phyloP scores from a whole-genome alignment of 1,140 invertebrate genomes.

The Dolichoris vasculosae region DNA sequence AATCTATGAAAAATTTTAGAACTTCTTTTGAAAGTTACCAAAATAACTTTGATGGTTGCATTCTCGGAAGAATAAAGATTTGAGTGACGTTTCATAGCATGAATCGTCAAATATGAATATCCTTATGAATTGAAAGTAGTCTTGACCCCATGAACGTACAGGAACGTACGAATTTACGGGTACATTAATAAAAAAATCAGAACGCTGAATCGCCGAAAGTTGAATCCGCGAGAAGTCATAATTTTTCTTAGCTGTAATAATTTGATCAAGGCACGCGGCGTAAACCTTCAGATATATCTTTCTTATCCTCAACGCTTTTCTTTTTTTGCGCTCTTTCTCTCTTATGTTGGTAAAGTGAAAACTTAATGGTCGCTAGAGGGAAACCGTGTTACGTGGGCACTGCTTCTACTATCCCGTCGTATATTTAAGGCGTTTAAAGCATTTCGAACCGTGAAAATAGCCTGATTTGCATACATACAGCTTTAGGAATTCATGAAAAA shows the following conservation, averaged over 20 bases:
- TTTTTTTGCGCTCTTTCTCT: slow-evolving; percentile 28
- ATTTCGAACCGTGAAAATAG: slow-evolving; percentile 71
- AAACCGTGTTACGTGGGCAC: slow-evolving; percentile 67
- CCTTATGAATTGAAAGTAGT: not conserved
- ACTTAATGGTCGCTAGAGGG: slow-evolving; percentile 66
- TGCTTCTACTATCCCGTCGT: slow-evolving; percentile 64
- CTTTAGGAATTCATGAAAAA: slow-evolving; percentile 71
- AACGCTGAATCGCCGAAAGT: slow-evolving; percentile 37
- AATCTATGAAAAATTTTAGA: no score
- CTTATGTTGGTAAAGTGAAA: slow-evolving; percentile 61
- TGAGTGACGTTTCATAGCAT: no score
- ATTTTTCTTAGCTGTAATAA: slow-evolving; percentile 47
- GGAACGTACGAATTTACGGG: not conserved
- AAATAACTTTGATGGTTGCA: not conserved
- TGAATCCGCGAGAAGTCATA: slow-evolving; percentile 39
- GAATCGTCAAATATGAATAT: not conserved
- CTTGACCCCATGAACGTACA: not conserved
- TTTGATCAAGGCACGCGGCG: slow-evolving; percentile 39
- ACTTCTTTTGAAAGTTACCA: no score
- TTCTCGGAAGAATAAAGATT: not conserved
- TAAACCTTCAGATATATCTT: not conserved
- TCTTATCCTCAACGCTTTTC: not conserved
- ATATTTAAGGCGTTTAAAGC: slow-evolving; percentile 71
- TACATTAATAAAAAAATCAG: slow-evolving; percentile 43
- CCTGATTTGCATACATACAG: slow-evolving; percentile 71